Percentiles rank a stretch among this genome's conserved stretches.
These are phyloP conservation scores for Neosilurus mollespiculum DNA, from an alignment of 2,797 vertebrate species.

Conservation along the genomic window DNA sequence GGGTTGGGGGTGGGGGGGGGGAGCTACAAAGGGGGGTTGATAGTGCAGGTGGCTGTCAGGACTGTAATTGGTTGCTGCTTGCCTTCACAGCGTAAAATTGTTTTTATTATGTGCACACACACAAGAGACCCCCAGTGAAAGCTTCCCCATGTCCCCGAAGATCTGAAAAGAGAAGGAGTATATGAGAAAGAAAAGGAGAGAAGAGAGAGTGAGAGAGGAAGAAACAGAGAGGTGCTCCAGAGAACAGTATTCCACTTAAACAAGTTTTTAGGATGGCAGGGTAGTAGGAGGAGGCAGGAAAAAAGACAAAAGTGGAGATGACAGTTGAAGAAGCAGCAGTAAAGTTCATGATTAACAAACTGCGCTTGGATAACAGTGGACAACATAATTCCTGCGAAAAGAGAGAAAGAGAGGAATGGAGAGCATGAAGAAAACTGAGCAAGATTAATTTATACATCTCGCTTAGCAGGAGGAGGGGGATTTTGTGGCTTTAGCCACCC, in stretches of 20 bases:
- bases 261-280: conserved; percentile 45
- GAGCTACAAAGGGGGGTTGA: conserved; percentile 72
- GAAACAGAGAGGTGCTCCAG: conserved; percentile 8
- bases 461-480: conserved; percentile 86
- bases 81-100: conserved; percentile 98
- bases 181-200: conserved; percentile 7
- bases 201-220: conserved; percentile 9
- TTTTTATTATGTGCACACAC: conserved; percentile 99
- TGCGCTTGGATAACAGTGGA: conserved; percentile 83
- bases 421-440: conserved; percentile 47
- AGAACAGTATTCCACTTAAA: conserved; percentile 37
- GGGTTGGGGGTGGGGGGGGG: not conserved
- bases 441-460: conserved; percentile 95
- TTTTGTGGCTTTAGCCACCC: conserved; percentile 82
- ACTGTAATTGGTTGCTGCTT: conserved; percentile 99
- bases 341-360: conserved; percentile 92
- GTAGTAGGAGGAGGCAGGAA: not conserved
- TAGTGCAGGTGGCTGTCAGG: conserved; percentile 99
- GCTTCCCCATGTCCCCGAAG: conserved; percentile 81
- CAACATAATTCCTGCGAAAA: conserved; percentile 85
- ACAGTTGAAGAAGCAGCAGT: conserved; percentile 56
- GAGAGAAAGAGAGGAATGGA: conserved; percentile 10
- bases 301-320: conserved; percentile 68
- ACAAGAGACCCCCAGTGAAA: conserved; percentile 93
- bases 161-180: conserved; percentile 11